Percentiles rank a stretch among this genome's conserved stretches.
These are phyloP conservation scores for Phocides pigmalion DNA, from an alignment of 1,140 invertebrate genomes.

Conservation along the genomic window DNA sequence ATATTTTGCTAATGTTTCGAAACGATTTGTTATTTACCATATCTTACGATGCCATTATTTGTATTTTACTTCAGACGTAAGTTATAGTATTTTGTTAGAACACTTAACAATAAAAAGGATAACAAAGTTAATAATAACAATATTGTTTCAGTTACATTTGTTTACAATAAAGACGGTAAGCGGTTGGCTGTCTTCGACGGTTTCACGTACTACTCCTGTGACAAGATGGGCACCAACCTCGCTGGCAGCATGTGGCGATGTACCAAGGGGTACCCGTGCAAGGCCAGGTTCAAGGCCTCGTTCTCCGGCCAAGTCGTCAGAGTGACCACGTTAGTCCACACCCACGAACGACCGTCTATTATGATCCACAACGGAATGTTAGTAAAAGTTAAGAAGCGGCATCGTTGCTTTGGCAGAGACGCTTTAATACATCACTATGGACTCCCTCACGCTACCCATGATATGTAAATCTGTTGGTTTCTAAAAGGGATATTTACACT, in stretches of 20 bases:
- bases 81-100: too few species aligned
- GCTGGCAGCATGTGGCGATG: conserved; percentile 55
- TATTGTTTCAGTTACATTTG: conserved; percentile 49
- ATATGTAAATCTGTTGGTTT: background rate
- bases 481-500: background rate
- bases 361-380: conserved; percentile 45
- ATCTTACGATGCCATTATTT: too few species aligned
- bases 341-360: conserved; percentile 45
- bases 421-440: conserved; percentile 17
- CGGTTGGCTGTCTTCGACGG: conserved; percentile 47
- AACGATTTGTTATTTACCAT: too few species aligned
- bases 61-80: too few species aligned
- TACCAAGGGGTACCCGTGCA: conserved; percentile 55
- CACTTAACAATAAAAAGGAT: too few species aligned
- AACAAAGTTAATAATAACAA: background rate
- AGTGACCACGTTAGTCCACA: conserved; percentile 46
- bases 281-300: conserved; percentile 51
- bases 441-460: background rate
- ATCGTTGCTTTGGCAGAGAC: conserved; percentile 7
- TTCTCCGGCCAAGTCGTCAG: conserved; percentile 40
- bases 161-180: conserved; percentile 51
- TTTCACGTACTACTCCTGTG: conserved; percentile 51
- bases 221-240: conserved; percentile 16
- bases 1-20: background rate
- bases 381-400: conserved; percentile 39